Evolutionary conservation across 2,797 vertebrate genomes (phyloP).

Genomic region (Eulemur mongoz): DNA sequence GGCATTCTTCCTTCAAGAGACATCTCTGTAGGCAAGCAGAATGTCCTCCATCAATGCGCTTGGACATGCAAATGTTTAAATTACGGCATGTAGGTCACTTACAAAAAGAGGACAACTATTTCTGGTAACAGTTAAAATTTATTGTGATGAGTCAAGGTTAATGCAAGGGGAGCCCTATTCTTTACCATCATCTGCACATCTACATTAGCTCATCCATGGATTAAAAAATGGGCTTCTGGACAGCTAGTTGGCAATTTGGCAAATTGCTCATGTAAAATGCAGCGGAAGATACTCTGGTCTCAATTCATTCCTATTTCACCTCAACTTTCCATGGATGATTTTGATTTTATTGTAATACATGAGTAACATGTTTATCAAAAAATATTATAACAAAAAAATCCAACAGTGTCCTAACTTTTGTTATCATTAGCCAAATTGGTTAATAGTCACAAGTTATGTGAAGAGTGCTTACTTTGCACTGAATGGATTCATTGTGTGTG

Average conservation of each 20-base stretch:
- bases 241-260: constrained; percentile 78
- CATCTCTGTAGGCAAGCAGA: constrained; percentile 64
- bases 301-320: constrained; percentile 65
- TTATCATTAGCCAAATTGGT: neutral
- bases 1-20: constrained; percentile 64
- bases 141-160: constrained; percentile 83
- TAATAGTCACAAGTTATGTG: neutral
- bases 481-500: neutral
- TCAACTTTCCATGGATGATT: constrained; percentile 80
- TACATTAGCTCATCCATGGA: constrained; percentile 80
- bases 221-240: constrained; percentile 80
- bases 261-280: constrained; percentile 76
- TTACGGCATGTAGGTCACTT: constrained; percentile 83
- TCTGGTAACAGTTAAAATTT: constrained; percentile 84
- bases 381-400: neutral
- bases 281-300: constrained; percentile 72
- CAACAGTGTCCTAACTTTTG: neutral
- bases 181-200: constrained; percentile 76
- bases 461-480: neutral
- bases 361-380: neutral
- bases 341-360: constrained; percentile 1
- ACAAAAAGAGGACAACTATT: constrained; percentile 86
- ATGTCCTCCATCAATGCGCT: constrained; percentile 64
- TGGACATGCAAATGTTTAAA: constrained; percentile 82
- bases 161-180: constrained; percentile 82